phyloP scores from a whole-genome alignment of 2,113 vertebrate species.

The Artemisiospiza belli region DNA sequence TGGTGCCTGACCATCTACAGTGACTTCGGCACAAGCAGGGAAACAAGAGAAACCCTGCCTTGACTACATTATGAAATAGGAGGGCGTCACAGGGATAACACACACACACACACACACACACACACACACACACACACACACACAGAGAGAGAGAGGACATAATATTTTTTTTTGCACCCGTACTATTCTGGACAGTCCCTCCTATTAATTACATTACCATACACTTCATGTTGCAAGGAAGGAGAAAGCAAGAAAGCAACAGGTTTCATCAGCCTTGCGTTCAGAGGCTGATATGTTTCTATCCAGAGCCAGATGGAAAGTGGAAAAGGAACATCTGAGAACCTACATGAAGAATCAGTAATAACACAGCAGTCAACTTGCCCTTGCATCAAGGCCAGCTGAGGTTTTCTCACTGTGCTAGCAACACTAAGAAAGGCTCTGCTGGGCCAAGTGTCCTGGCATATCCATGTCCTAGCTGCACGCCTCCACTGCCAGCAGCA shows the following conservation, averaged over 20 bases:
- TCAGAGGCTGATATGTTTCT: neutral
- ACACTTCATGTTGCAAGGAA: neutral
- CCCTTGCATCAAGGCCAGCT: neutral
- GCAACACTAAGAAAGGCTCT: neutral
- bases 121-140: neutral
- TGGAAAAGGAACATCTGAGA: neutral
- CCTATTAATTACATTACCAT: neutral
- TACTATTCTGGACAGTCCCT: neutral
- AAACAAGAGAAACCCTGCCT: neutral
- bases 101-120: neutral
- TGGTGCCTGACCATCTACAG: neutral
- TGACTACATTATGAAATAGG: neutral
- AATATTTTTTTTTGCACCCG: neutral
- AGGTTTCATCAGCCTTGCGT: neutral
- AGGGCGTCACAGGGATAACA: neutral
- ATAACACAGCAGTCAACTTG: neutral
- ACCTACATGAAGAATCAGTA: neutral
- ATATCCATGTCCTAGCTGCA: neutral
- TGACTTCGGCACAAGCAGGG: neutral
- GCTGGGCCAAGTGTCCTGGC: neutral
- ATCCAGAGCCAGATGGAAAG: neutral
- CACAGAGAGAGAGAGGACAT: neutral
- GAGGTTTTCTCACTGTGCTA: neutral
- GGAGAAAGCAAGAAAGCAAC: neutral
- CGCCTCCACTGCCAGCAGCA: neutral